Conservation (phyloP, 2,888 invertebrate genomes). For the Morpho helenor region DNA sequence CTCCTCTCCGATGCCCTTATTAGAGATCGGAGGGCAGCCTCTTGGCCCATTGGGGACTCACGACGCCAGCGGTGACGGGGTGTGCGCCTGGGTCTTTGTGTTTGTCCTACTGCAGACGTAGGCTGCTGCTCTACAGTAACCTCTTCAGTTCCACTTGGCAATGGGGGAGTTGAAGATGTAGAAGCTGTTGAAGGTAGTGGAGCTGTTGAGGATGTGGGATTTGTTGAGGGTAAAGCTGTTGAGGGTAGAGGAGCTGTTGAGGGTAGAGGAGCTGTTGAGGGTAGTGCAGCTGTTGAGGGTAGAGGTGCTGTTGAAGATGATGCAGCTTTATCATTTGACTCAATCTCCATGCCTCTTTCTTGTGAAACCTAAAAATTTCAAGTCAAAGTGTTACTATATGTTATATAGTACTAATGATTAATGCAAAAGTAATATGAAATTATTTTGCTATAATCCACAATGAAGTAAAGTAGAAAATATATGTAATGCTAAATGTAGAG, state of each 20-base stretch:
- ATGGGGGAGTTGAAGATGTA: neutral
- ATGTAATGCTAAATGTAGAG: no score
- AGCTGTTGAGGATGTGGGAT: no score
- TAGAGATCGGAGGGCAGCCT: neutral
- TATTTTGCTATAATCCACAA: no score
- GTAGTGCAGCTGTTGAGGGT: neutral
- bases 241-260: neutral
- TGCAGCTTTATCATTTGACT: neutral
- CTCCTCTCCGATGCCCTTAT: neutral
- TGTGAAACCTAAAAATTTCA: neutral
- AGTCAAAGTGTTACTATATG: no score
- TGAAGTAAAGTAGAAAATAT: no score
- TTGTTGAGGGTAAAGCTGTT: no score
- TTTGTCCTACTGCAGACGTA: neutral
- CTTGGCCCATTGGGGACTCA: neutral
- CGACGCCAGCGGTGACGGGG: neutral
- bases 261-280: neutral
- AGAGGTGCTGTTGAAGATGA: neutral
- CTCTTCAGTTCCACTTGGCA: neutral
- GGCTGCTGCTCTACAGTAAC: neutral
- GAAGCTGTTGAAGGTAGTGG: no score
- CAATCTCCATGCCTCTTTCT: no score
- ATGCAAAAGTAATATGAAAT: no score
- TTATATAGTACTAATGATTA: no score
- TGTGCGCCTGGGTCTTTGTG: neutral